phyloP scores from a whole-genome alignment of 2,113 vertebrate genomes.

The Actinemys pallida region DNA sequence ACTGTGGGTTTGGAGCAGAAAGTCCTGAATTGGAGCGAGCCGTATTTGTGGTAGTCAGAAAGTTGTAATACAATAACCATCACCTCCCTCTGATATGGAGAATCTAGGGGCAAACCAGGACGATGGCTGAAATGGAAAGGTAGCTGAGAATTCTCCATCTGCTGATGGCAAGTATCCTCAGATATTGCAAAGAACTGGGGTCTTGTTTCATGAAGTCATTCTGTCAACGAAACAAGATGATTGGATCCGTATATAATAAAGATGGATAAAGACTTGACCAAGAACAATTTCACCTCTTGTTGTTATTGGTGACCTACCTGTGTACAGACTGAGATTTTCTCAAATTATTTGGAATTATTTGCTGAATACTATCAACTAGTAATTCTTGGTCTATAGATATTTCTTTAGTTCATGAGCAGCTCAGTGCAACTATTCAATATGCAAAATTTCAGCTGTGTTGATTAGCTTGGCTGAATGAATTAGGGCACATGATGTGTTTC shows the following conservation, averaged over 20 bases:
- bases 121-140: not conserved
- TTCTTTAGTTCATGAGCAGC: constrained; percentile 26
- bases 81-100: not conserved
- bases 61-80: not conserved
- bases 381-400: constrained; percentile 47
- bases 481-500: not conserved
- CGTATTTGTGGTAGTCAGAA: too few species aligned
- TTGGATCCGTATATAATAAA: not conserved
- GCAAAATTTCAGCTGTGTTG: constrained; percentile 41
- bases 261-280: not conserved
- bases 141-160: not conserved
- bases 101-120: not conserved
- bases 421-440: constrained; percentile 34
- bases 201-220: not conserved
- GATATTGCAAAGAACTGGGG: not conserved
- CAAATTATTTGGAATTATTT: constrained; percentile 22
- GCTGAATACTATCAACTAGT: not conserved
- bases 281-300: not conserved
- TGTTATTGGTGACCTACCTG: not conserved
- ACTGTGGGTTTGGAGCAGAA: not conserved
- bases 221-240: not conserved
- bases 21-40: not conserved
- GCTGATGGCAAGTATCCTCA: not conserved
- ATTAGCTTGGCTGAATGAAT: constrained; percentile 47
- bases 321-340: constrained; percentile 15